Conservation (phyloP, 1,140 invertebrate species). For the Aphis craccivora region DNA sequence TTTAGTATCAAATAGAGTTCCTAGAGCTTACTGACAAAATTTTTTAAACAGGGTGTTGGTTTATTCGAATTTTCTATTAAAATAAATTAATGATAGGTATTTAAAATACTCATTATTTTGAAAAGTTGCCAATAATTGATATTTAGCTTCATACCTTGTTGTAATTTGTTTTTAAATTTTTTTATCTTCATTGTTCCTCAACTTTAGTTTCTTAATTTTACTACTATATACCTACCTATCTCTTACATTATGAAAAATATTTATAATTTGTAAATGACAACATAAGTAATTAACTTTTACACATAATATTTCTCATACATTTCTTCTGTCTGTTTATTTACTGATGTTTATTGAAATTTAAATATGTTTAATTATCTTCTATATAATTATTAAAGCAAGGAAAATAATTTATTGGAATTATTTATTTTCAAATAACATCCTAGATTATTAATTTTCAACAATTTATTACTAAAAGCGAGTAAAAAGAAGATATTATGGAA, state of each 20-base stretch:
- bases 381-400: neutral
- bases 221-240: neutral
- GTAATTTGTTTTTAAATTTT: neutral
- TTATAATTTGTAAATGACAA: neutral
- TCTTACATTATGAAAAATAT: neutral
- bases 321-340: neutral
- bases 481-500: too few species aligned
- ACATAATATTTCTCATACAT: neutral
- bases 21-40: slow-evolving; percentile 21
- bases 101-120: neutral
- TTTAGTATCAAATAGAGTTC: slow-evolving; percentile 33
- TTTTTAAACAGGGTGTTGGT: slow-evolving; percentile 38
- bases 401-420: neutral
- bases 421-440: neutral
- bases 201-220: neutral
- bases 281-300: neutral
- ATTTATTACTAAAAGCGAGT: neutral
- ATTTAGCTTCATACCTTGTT: neutral
- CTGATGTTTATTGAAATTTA: neutral
- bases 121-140: neutral
- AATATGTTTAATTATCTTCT: neutral
- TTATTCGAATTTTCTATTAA: slow-evolving; percentile 16
- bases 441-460: neutral
- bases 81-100: neutral
- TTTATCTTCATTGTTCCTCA: neutral